Percentiles rank a stretch among this genome's conserved stretches.
Evolutionary conservation across 1,140 invertebrate species (phyloP).

Genomic region (Melipona quadrifasciata): DNA sequence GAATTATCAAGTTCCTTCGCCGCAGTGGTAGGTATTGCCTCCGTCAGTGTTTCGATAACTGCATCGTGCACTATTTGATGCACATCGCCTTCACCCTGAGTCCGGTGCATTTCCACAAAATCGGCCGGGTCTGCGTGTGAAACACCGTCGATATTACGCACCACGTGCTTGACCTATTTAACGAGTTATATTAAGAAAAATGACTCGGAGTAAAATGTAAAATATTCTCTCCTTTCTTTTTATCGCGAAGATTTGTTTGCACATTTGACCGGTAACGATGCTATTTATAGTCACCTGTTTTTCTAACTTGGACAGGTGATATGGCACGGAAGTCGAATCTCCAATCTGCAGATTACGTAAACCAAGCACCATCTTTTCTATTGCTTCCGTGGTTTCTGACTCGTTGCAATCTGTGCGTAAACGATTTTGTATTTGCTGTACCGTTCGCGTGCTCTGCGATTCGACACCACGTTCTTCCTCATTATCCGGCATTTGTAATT

Average conservation of each 20-base stretch:
- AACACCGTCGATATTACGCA: constrained; percentile 17
- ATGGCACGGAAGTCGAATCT: constrained; percentile 57
- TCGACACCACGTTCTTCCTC: constrained; percentile 17
- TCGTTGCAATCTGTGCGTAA: not conserved
- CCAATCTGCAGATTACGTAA: constrained; percentile 67
- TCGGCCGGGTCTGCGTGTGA: not conserved
- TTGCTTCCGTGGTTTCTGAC: constrained; percentile 25
- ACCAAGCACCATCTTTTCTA: constrained; percentile 45
- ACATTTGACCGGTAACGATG: not conserved
- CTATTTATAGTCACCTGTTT: constrained; percentile 56
- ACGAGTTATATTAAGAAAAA: not conserved
- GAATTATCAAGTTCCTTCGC: constrained; percentile 18
- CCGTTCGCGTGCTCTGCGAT: not conserved
- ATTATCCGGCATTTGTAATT: constrained; percentile 33
- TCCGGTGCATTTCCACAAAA: constrained; percentile 11
- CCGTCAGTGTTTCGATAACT: constrained; percentile 20
- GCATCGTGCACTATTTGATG: constrained; percentile 38
- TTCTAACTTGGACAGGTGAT: constrained; percentile 56
- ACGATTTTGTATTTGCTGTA: not conserved
- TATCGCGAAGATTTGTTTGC: not conserved
- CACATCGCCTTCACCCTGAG: constrained; percentile 64
- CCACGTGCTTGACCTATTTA: constrained; percentile 47
- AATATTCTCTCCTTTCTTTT: not conserved
- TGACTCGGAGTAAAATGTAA: not conserved
- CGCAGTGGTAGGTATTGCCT: not conserved